Base-by-base conservation (phyloP, 2,888 invertebrate species). In the Drosophila borealis region DNA sequence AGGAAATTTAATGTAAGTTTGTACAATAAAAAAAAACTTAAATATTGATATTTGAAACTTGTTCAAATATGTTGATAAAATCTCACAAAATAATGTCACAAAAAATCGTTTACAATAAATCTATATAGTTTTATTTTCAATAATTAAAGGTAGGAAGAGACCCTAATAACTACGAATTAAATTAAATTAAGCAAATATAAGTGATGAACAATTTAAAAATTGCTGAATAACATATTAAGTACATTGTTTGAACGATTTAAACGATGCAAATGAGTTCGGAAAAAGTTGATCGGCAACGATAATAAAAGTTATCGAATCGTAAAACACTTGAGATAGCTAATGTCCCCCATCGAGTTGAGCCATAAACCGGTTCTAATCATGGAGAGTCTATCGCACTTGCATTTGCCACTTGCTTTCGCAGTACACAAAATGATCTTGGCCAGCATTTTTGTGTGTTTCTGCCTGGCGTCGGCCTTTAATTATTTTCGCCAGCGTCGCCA, bases 391-490 rank as follows among this genome's bases (percentile, higher is more conserved):
- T 14, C 1, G 42, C 34, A 37, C 11, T 62, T 46, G 25, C 51
- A 62, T 11, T 48, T 14, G 37, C 29, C 5, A 29, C 2, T 13
- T 14, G 19, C 11, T 36, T 29, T 72, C 64, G 62, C 72, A 83
- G 84, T 82, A 63, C 51, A 5, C 57, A 74, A 70, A 53, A 87
- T 87, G 87, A 84, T 87, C 70, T 69, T 73, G 59, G 66, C 57
- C 48, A 61, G 74, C 37, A 77, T 86, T 51, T 84, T 87, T 51
- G 53, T 88, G 60, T 87, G 80, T 56, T 59, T 88, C 49, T 76
- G 86, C 60, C 49, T 87, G 67, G 80, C 75, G 2, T 88, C 88
- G 60, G 86, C 77, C 10, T 45, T 86, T 8, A 86, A 88, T 13
- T 87, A 76, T 34, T 57, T 72, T n/a, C 74, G 78, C 4, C 75